Evolutionary conservation across 1,140 invertebrate genomes (phyloP), one percentile per base, ranked within the genome.

Genomic region (Lasaia peninsularis): DNA sequence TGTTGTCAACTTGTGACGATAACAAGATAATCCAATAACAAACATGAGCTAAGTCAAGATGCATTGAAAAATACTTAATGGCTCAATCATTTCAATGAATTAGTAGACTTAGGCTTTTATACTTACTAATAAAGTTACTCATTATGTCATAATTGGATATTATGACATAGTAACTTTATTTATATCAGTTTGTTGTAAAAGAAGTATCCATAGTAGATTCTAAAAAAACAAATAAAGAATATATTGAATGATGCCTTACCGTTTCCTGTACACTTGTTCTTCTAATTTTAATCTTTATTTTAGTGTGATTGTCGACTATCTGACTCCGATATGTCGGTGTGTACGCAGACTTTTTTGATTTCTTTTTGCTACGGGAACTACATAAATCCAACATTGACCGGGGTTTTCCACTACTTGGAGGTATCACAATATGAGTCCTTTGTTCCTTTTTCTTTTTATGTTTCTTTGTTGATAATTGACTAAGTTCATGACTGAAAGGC

Each of bases 401-500:
- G 24, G 89, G 89, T 72, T 90, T 90, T 28, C 89, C 89, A 80
- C 86, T 88, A 81, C 86, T 88, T 76, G 80, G 81, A 59, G 88
- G 88, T 66, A 73, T 80, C 53, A 86, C 71, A 69, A 81, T 71
- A 75, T 84, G 79, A 76, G 80, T 81, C 69, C 76, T 79, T 73
- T 73, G 73, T 74, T 82, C 80, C 67, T 82, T 86, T 60, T 79
- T 86, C 35, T 66, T 67, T 82, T 83, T 86, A 67, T 70, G 82
- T 63, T 83, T 86, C 80, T 81, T 84, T 63, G 76, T 75, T 68
- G 85, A 86, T 86, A 89, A 84, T 88, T 88, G 88, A 84, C 88
- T 89, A 80, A 89, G 85, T 87, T 88, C 79, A 84, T 89, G 88
- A 77, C 86, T 89, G 77, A 83, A 89, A 18, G 88, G 88, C 80